Base-by-base conservation (phyloP, 2,888 invertebrate genomes). In the Deilephila porcellus region DNA sequence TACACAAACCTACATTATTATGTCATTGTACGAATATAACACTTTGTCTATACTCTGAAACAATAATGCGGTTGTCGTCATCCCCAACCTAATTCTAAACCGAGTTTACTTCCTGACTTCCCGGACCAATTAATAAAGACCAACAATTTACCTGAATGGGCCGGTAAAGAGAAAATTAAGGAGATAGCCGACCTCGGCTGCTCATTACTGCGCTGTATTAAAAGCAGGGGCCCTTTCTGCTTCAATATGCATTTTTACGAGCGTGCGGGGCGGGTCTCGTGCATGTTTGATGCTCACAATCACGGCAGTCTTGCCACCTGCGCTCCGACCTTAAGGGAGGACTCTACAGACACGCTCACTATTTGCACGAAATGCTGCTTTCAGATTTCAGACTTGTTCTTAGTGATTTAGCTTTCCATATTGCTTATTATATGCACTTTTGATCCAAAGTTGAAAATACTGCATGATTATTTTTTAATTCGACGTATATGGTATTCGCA, bases 161-260 rank as follows among this genome's bases (percentile, higher is more conserved):
- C 85, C 85, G 84, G 89, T 93, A 89, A 88, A 88, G 89, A 85
- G 88, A 86, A 90, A 92, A 94, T 94, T 93, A 93, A 93, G 92
- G 88, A 91, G 90, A 87, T 81, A 79, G 83, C 85, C 92, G 92
- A 92, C 91, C 93, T 91, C 89, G 81, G 87, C 82, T 90, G 89
- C 91, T 93, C 92, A 93, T 93, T 94, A 93, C 88, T 75, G 85
- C 79, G 81, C 79, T 81, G 91, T 93, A 94, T 94, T 94, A 94
- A 94, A 94, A 91, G 94, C 90, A 80, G 84, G 84, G 83, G 83
- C 89, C 88, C 88, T 87, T 67, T 89, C 88, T 88, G 85, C 86
- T 93, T 91, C 90, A 94, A 93, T 94, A 94, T 94, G 93, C 91
- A 94, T 94, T 94, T 94, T 94, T 94, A 94, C 91, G 94, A 91